Base-by-base conservation (phyloP, 1,140 invertebrate genomes). In the Phymorhynchus buccinoides region DNA sequence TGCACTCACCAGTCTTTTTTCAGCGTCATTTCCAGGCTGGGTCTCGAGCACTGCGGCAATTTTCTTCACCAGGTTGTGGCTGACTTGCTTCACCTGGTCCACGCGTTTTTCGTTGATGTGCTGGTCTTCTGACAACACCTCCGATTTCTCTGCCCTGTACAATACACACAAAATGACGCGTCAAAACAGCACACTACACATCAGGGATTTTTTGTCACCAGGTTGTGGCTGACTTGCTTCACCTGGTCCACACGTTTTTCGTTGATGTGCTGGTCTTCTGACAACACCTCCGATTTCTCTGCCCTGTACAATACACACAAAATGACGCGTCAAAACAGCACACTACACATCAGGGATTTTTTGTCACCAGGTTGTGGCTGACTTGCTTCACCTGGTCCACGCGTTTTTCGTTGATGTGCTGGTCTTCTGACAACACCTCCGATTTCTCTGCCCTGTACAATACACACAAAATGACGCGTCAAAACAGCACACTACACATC, bases 241-340 rank as follows among this genome's bases (percentile, higher is more conserved):
- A 98, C 96, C 88, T 96, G 95, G 85, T 99, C 97, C 6, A 98
- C 96, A 93, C 96, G 96, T 88, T 96, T 96, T 89, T 98, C 97
- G 44, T 97, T 96, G 84, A 95, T 95, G 92, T 96, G 95, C 73
- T 98, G 94, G 93, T 98, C 97, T 94, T 97, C 96, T 71, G 96
- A 96, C 18, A 97, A 93, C 3, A 96, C 95, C 93, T 98, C 97
- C 80, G 96, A 96, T 93, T 97, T 97, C 88, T 97, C 97, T 91
- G 96, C 96, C 94, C 97, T 98, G 91, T 78, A 87, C 88, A 37
- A 42, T 35, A 75, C 48, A 52, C 48, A 52, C 48, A 52, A n/a
- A n/a, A n/a, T n/a, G n/a, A n/a, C n/a, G n/a, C n/a, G n/a, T n/a
- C n/a, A n/a, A n/a, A n/a, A n/a, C n/a, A n/a, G n/a, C n/a, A n/a